Base-by-base conservation (phyloP, 2,797 vertebrate species). In the Ctenopoma kingsleyae region DNA sequence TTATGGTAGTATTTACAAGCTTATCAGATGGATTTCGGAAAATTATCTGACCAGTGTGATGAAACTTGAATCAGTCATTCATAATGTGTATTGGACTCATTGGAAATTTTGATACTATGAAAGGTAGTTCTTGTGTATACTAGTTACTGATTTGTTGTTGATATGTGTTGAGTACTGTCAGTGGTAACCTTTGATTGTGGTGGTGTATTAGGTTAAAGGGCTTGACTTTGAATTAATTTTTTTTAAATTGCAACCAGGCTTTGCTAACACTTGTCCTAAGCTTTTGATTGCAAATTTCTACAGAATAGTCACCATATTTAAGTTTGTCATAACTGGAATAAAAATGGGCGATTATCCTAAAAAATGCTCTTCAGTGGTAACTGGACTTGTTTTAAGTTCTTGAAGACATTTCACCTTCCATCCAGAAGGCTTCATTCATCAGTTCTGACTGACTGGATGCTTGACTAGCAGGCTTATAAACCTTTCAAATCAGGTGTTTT, bases 11-110 rank as follows among this genome's bases (percentile, higher is more conserved):
- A 16, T 69, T 46, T 22, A 41, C 20, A 55, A 30, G 35, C 53
- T 69, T 54, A 53, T 70, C 38, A 50, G n/a, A 25, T 40, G 12
- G 4, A 12, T 17, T 17, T 47, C 12, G 19, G 47, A 27, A 60
- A 44, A 23, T 64, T 5, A n/a, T n/a, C n/a, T n/a, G n/a, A n/a
- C n/a, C n/a, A n/a, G n/a, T n/a, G n/a, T n/a, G n/a, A n/a, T n/a
- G 20, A 16, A 17, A 60, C 52, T 56, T 23, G n/a, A 8, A 32
- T 32, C 16, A 8, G 48, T 17, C 11, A 0, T 12, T 8, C 48
- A 9, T 49, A 47, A 48, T 38, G 6, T 51, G 16, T 50, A 32
- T 16, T 11, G n/a, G 16, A 17, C 23, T 20, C 3, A 13, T 3
- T 8, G 8, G 9, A n/a, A 40, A 16, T 12, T 22, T 9, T 2